Conservation (phyloP, 2,888 invertebrate genomes). For the Acheta domesticus region DNA sequence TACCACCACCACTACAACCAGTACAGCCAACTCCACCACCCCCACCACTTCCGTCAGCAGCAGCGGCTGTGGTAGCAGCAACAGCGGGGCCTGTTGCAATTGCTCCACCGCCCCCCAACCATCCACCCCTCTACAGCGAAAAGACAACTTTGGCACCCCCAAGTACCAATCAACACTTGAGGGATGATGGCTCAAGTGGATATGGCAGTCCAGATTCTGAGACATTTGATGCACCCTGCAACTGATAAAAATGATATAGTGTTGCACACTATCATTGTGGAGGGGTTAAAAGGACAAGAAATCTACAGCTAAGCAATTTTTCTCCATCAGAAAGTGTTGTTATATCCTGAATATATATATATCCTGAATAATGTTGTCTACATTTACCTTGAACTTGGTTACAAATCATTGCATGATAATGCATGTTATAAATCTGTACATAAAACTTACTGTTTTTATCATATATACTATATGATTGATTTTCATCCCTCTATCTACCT, state of each 20-base stretch:
- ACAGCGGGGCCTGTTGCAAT: conserved; percentile 22
- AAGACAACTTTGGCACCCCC: conserved; percentile 25
- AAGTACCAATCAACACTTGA: conserved; percentile 35
- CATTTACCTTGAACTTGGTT: too few relatives aligned
- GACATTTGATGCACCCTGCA: conserved; percentile 51
- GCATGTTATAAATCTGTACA: too few relatives aligned
- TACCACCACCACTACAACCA: conserved; percentile 27
- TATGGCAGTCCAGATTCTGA: conserved; percentile 76
- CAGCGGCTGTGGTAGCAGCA: conserved; percentile 28
- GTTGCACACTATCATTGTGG: background rate
- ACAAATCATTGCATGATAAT: too few relatives aligned
- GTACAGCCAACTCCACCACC: conserved; percentile 28
- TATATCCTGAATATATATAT: too few relatives aligned
- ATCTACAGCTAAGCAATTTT: background rate
- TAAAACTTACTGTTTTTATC: too few relatives aligned
- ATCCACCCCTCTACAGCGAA: conserved; percentile 21
- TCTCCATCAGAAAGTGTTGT: background rate
- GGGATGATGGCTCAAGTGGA: conserved; percentile 72
- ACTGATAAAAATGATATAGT: conserved; percentile 22
- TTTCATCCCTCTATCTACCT: too few relatives aligned
- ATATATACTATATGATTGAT: too few relatives aligned
- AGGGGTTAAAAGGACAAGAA: background rate
- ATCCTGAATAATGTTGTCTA: too few relatives aligned
- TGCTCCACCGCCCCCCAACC: conserved; percentile 21
- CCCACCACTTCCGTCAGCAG: conserved; percentile 38